Evolutionary conservation across 2,113 vertebrate species (phyloP).

Genomic region (Lampris incognitus): DNA sequence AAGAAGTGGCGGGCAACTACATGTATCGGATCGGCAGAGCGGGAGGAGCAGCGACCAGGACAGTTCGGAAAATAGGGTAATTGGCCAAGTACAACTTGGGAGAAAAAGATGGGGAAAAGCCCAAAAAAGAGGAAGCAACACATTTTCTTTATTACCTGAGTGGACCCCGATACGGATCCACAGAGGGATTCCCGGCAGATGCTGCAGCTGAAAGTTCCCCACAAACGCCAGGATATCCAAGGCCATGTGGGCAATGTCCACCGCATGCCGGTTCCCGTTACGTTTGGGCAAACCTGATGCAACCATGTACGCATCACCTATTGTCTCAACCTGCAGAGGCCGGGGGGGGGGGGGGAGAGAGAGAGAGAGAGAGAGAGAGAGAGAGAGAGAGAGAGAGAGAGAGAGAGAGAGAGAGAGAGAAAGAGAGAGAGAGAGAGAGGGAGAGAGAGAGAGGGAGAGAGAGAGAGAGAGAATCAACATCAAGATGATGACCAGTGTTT

Average conservation of each 20-base stretch:
- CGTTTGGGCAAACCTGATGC: slow-evolving; percentile 93
- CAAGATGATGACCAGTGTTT: no score
- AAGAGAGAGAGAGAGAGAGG: no score
- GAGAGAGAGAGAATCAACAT: neutral
- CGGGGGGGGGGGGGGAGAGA: neutral
- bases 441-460: no score
- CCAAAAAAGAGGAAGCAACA: no score
- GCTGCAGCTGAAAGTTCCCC: slow-evolving; percentile 91
- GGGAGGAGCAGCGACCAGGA: no score
- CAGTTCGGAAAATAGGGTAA: no score
- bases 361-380: neutral
- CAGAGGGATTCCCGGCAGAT: slow-evolving; percentile 93
- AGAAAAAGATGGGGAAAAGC: no score
- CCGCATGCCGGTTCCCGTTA: slow-evolving; percentile 92
- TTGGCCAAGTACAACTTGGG: no score
- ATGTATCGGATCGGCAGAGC: no score
- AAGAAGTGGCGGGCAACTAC: no score
- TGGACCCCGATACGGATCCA: slow-evolving; percentile 99
- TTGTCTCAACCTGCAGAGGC: slow-evolving; percentile 91
- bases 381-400: neutral
- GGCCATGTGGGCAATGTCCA: slow-evolving; percentile 96
- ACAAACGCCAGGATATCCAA: slow-evolving; percentile 96
- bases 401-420: neutral
- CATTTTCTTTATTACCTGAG: slow-evolving; percentile 84
- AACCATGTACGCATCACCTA: slow-evolving; percentile 98